These are phyloP conservation scores for Melanargia galathea DNA, from an alignment of 2,888 invertebrate genomes.

Conservation along the genomic window DNA sequence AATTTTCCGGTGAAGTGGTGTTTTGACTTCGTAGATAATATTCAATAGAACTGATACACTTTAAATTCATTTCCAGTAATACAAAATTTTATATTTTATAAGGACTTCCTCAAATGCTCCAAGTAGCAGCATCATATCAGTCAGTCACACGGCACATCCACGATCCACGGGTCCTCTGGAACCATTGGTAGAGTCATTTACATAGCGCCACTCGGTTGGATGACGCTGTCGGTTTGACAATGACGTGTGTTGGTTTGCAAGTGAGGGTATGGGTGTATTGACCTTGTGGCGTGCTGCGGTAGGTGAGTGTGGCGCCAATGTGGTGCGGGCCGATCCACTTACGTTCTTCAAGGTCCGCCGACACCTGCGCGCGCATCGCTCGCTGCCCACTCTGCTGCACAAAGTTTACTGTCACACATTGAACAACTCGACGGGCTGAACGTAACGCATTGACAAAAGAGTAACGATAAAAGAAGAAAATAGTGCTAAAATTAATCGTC, in stretches of 20 bases:
- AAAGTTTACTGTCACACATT: conserved; percentile 4
- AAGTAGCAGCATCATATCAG: not conserved
- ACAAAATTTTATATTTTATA: not conserved
- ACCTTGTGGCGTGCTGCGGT: conserved; percentile 90
- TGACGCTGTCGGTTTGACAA: conserved; percentile 13
- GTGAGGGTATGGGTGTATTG: conserved; percentile 72
- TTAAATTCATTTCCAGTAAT: not conserved
- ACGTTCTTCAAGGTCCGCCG: conserved; percentile 89
- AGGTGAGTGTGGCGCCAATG: conserved; percentile 90
- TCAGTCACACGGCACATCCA: not conserved
- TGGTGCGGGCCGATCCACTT: conserved; percentile 87
- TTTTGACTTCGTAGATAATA: not conserved
- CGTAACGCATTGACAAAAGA: not conserved
- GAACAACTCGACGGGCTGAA: not conserved
- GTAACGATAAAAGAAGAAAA: not conserved
- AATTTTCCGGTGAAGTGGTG: not conserved
- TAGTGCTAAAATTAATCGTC: too few species aligned
- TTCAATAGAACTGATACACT: not conserved
- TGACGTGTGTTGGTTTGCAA: conserved; percentile 41
- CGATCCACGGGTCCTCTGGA: conserved; percentile 1
- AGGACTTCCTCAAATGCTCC: not conserved
- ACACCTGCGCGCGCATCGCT: conserved; percentile 86
- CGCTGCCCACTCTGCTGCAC: conserved; percentile 81
- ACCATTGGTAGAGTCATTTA: not conserved
- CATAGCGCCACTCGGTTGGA: conserved; percentile 1